Conservation (phyloP, 1,140 invertebrate species). For the Heliconius melpomene region DNA sequence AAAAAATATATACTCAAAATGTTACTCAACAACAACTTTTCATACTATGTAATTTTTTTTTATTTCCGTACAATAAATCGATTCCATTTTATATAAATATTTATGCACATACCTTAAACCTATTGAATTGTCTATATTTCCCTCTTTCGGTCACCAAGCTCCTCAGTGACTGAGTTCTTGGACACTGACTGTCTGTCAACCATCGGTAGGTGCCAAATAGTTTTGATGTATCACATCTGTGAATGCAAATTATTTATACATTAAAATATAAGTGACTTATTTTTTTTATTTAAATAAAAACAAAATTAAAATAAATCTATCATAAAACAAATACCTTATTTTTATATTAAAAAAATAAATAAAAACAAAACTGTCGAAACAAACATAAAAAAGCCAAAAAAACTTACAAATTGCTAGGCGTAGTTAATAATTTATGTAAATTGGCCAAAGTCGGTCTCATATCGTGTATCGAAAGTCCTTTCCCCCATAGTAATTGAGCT, state of each 20-base stretch:
- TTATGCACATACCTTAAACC: constrained; percentile 65
- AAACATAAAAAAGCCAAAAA: not conserved
- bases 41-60: no score
- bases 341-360: no score
- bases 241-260: no score
- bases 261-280: no score
- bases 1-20: no score
- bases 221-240: constrained; percentile 65
- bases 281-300: no score
- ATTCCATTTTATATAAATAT: no score
- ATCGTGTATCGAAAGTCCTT: constrained; percentile 59
- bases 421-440: constrained; percentile 59
- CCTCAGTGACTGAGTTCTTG: constrained; percentile 64
- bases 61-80: no score
- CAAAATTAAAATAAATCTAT: no score
- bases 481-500: constrained; percentile 69
- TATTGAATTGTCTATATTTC: constrained; percentile 72
- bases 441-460: constrained; percentile 74
- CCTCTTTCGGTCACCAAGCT: constrained; percentile 69
- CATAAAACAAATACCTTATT: no score
- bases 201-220: constrained; percentile 64
- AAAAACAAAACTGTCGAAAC: constrained; percentile 6
- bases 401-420: constrained; percentile 60
- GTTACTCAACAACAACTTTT: no score
- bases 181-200: constrained; percentile 56